phyloP scores from a whole-genome alignment of 1,140 invertebrate species.

The Drosophila sproati region DNA sequence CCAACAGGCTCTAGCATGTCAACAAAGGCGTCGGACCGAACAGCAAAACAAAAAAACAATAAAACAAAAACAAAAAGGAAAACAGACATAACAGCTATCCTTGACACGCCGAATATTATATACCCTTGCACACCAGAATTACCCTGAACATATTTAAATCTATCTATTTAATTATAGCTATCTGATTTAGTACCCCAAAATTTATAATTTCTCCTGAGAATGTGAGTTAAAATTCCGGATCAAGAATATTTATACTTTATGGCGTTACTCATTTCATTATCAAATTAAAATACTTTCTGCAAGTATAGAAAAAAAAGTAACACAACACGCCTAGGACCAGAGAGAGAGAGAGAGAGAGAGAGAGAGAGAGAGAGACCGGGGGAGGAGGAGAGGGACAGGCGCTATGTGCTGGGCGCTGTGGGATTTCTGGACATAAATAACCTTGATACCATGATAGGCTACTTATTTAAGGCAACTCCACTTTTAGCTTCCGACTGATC shows the following conservation, averaged over 20 bases:
- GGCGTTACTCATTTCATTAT: no score
- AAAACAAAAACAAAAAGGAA: not conserved
- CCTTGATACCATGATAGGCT: slow-evolving; percentile 57
- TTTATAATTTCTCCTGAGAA: no score
- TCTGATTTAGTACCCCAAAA: no score
- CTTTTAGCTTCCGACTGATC: slow-evolving; percentile 8
- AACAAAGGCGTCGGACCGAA: slow-evolving; percentile 45
- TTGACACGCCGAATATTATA: not conserved
- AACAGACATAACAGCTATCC: not conserved
- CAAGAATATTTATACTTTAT: no score
- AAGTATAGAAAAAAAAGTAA: not conserved
- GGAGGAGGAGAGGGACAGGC: not conserved
- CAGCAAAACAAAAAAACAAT: not conserved
- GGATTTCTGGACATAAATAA: slow-evolving; percentile 55
- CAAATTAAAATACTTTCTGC: not conserved
- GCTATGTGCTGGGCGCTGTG: not conserved
- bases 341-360: slow-evolving; percentile 32
- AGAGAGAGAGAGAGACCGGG: not conserved
- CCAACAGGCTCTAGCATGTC: slow-evolving; percentile 48
- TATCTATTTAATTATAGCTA: no score
- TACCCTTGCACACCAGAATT: not conserved
- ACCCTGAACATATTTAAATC: no score
- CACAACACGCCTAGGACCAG: slow-evolving; percentile 10
- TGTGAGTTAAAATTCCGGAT: no score
- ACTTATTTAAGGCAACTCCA: slow-evolving; percentile 59